Percentiles rank a stretch among this genome's conserved stretches.
Conservation (phyloP, 2,888 invertebrate species). For the Apamea sordens region DNA sequence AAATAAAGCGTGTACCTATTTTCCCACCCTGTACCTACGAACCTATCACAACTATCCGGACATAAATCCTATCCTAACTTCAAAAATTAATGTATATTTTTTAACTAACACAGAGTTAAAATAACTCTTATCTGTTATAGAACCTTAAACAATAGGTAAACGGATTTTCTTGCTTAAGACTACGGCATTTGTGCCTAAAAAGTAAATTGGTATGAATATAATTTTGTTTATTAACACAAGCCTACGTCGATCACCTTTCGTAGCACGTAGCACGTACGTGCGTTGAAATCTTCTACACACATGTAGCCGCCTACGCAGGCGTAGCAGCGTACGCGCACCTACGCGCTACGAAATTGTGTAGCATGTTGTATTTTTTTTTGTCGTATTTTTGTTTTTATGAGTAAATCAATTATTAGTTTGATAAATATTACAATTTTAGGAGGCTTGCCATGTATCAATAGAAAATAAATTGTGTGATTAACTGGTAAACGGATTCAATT, state of each 20-base stretch:
- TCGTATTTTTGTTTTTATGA: too few relatives aligned
- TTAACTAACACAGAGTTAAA: not conserved
- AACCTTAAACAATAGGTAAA: not conserved
- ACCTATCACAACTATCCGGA: not conserved
- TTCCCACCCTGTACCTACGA: not conserved
- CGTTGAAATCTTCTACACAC: conserved; percentile 75
- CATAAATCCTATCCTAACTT: not conserved
- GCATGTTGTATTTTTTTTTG: conserved; percentile 6
- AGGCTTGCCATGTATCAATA: too few relatives aligned
- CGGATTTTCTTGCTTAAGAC: not conserved
- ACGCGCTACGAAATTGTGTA: conserved; percentile 62
- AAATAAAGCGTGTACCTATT: too few relatives aligned
- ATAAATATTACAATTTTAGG: not conserved
- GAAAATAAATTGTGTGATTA: not conserved
- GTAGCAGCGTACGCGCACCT: conserved; percentile 67
- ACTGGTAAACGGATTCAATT: not conserved
- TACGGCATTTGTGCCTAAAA: too few relatives aligned
- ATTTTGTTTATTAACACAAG: too few relatives aligned
- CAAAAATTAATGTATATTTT: not conserved
- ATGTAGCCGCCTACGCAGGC: conserved; percentile 68
- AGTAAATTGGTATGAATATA: too few relatives aligned
- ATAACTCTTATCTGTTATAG: not conserved
- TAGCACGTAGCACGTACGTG: conserved; percentile 66
- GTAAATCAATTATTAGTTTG: not conserved
- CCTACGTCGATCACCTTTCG: conserved; percentile 52